Evolutionary conservation across 2,888 invertebrate species (phyloP).

Genomic region (Trichopoda pennipes): DNA sequence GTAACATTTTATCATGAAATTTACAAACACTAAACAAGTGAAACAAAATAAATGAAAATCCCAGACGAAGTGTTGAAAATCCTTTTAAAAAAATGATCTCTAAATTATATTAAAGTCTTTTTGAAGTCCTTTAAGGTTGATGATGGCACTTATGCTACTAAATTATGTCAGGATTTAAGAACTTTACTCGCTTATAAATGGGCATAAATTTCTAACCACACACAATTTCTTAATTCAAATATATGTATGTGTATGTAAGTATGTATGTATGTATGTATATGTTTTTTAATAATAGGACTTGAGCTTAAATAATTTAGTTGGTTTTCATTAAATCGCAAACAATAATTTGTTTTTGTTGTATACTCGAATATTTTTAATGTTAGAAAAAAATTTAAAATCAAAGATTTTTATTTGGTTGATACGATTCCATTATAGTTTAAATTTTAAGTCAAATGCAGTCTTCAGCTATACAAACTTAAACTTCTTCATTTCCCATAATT

Average conservation of each 20-base stretch:
- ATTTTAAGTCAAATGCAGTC: too few species aligned
- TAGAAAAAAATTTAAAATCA: too few species aligned
- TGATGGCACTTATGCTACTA: slow-evolving; percentile 37
- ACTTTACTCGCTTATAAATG: slow-evolving; percentile 1
- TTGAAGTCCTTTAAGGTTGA: slow-evolving; percentile 36
- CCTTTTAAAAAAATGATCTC: slow-evolving; percentile 59
- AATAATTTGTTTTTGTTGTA: too few species aligned
- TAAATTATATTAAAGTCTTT: slow-evolving; percentile 63
- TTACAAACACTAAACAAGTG: slow-evolving; percentile 11
- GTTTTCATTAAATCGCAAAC: too few species aligned
- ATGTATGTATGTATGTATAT: too few species aligned
- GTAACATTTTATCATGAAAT: slow-evolving; percentile 54
- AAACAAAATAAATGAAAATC: slow-evolving; percentile 32
- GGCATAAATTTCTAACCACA: not conserved
- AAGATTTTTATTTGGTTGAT: too few species aligned
- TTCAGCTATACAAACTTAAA: too few species aligned
- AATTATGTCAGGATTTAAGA: slow-evolving; percentile 36
- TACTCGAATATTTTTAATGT: too few species aligned
- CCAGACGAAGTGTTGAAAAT: slow-evolving; percentile 51
- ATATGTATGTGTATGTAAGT: too few species aligned
- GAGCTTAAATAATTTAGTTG: too few species aligned
- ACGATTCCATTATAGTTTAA: too few species aligned
- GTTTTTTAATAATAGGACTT: not conserved
- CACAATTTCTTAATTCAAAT: not conserved
- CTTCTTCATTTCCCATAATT: too few species aligned